Conservation (phyloP, 2,113 vertebrate species). For the Mixornis gularis region DNA sequence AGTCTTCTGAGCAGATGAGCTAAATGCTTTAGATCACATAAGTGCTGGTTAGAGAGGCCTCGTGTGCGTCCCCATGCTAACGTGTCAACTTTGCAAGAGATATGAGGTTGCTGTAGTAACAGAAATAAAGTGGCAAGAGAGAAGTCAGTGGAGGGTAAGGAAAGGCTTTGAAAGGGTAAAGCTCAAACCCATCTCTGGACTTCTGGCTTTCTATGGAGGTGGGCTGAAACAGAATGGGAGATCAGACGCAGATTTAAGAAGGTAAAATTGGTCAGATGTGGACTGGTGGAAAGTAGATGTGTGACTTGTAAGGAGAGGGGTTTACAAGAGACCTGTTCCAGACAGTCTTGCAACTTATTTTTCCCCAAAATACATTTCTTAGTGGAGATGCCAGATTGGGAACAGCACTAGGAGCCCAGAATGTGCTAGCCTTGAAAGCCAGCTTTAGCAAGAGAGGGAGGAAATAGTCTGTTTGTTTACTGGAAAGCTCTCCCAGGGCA, state of each 20-base stretch:
- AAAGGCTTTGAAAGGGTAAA: not conserved
- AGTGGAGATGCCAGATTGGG: not conserved
- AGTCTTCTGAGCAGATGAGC: slow-evolving; percentile 36
- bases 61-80: slow-evolving; percentile 10
- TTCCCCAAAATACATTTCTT: not conserved
- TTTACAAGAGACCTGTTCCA: not conserved
- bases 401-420: not conserved
- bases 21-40: slow-evolving; percentile 46
- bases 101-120: slow-evolving; percentile 41
- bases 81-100: slow-evolving; percentile 2
- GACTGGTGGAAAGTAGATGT: not conserved
- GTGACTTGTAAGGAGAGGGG: not conserved
- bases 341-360: not conserved
- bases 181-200: not conserved
- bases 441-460: not conserved
- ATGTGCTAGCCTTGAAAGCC: not conserved
- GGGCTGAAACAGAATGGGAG: not conserved
- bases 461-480: slow-evolving; percentile 12
- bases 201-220: not conserved
- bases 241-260: not conserved
- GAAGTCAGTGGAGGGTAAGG: not conserved
- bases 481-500: not conserved
- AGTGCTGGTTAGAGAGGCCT: slow-evolving; percentile 12
- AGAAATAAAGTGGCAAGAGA: slow-evolving; percentile 1
- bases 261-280: not conserved